Conservation (phyloP, 2,797 vertebrate species). For the Perodicticus potto region DNA sequence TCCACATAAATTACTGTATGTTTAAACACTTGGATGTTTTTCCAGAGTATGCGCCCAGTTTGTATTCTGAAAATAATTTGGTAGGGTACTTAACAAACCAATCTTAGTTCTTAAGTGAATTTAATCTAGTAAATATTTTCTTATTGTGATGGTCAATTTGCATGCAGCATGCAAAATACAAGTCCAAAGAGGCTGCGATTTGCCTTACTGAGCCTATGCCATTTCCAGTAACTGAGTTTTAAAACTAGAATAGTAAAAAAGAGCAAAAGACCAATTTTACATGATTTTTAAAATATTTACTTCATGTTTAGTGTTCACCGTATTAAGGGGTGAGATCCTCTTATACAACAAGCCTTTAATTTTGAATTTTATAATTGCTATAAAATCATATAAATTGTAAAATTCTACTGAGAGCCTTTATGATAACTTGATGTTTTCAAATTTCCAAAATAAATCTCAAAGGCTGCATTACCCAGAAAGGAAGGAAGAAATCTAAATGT, state of each 20-base stretch:
- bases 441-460: neutral
- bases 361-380: neutral
- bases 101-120: slow-evolving; percentile 76
- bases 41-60: slow-evolving; percentile 27
- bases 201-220: neutral
- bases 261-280: neutral
- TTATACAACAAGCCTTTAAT: rapidly evolving
- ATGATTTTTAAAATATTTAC: neutral
- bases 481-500: neutral
- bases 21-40: slow-evolving; percentile 73
- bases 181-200: neutral
- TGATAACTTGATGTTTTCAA: neutral
- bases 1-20: slow-evolving; percentile 80
- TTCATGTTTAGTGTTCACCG: neutral
- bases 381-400: neutral
- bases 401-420: neutral
- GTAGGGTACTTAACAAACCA: slow-evolving; percentile 67
- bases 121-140: slow-evolving; percentile 72
- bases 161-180: neutral
- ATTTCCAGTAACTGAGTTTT: neutral
- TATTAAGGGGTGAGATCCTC: neutral
- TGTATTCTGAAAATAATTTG: slow-evolving; percentile 52
- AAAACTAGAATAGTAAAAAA: neutral
- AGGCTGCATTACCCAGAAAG: neutral
- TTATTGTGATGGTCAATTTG: slow-evolving; percentile 52